phyloP scores from a whole-genome alignment of 2,113 vertebrate species.

The Oncorhynchus kisutch region DNA sequence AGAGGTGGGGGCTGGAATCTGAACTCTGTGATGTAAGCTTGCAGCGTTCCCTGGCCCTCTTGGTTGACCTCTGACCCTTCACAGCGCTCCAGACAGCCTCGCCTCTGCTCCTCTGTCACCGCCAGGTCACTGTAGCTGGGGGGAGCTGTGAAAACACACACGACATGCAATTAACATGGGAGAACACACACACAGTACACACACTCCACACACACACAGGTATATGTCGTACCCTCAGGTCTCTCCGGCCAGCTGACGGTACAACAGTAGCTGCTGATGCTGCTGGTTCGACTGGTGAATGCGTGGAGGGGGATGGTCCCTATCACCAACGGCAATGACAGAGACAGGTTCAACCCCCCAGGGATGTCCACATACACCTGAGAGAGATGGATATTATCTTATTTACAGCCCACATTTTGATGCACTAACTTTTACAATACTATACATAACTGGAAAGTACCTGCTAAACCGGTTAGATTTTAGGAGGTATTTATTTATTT shows the following conservation, averaged over 20 bases:
- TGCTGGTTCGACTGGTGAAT: conserved; percentile 89
- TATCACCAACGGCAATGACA: conserved; percentile 93
- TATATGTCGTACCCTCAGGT: conserved; percentile 83
- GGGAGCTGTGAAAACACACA: conserved; percentile 73
- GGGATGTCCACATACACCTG: conserved; percentile 98
- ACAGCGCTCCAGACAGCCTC: conserved; percentile 74
- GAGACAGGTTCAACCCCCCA: conserved; percentile 92
- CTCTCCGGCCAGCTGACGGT: conserved; percentile 89
- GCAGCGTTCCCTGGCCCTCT: conserved; percentile 83
- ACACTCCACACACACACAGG: too few relatives aligned
- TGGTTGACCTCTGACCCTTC: conserved; percentile 74
- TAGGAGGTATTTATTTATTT: background rate
- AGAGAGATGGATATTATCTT: background rate
- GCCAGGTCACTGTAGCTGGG: conserved; percentile 92
- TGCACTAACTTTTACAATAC: background rate
- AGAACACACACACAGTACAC: background rate
- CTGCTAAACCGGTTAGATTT: background rate
- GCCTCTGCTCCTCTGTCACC: conserved; percentile 87
- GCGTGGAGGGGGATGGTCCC: conserved; percentile 96
- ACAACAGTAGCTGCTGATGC: conserved; percentile 94
- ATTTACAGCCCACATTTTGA: background rate
- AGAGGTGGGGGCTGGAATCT: conserved; percentile 94
- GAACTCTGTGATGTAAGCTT: conserved; percentile 96
- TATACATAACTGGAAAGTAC: background rate
- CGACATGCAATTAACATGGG: background rate